A percentile compares a stretch with the other conserved stretches of the same genome.
Conservation (phyloP, 2,888 invertebrate genomes). For the Phengaris arion region DNA sequence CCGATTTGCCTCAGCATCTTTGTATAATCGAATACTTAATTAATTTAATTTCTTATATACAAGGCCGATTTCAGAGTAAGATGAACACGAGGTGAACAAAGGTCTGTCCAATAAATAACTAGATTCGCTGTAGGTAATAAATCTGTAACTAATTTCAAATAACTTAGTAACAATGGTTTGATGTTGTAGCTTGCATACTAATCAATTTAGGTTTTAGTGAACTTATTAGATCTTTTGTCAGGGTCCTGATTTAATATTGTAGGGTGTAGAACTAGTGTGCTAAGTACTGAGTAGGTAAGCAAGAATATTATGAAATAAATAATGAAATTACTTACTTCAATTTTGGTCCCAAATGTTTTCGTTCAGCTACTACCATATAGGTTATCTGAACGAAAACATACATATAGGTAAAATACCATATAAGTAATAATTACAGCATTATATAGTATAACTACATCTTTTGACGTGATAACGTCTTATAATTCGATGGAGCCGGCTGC, state of each 20-base stretch:
- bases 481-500: too few species aligned
- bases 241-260: neutral
- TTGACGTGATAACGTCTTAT: too few species aligned
- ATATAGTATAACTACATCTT: too few species aligned
- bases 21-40: neutral
- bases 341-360: too few species aligned
- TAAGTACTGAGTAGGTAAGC: too few species aligned
- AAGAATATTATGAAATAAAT: too few species aligned
- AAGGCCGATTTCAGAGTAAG: conserved; percentile 5
- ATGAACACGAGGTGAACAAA: conserved; percentile 1
- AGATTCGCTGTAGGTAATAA: neutral
- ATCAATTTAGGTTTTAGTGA: neutral
- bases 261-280: too few species aligned
- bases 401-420: too few species aligned
- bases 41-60: neutral
- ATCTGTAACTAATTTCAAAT: conserved; percentile 12
- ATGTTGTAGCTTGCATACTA: neutral
- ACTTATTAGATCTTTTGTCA: neutral
- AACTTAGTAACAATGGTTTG: neutral
- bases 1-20: neutral
- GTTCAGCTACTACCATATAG: too few species aligned
- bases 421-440: too few species aligned
- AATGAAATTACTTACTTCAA: too few species aligned
- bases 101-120: neutral
- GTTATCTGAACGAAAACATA: too few species aligned